Evolutionary conservation across 2,888 invertebrate genomes (phyloP).

Genomic region (Abrostola tripartita): DNA sequence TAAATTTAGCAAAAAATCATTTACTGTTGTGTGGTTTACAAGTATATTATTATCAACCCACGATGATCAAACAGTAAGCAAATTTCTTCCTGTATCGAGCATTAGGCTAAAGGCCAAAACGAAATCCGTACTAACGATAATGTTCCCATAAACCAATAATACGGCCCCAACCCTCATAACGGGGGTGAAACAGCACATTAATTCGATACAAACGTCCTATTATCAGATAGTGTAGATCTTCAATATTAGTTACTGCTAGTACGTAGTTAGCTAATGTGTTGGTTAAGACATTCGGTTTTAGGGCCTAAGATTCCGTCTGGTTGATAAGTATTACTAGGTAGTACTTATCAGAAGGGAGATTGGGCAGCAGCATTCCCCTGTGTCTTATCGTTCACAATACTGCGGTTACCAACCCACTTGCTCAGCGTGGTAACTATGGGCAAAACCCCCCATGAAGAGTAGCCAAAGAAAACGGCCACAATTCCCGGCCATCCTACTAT

Average conservation of each 20-base stretch:
- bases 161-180: constrained; percentile 39
- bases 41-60: background rate
- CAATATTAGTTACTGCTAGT: constrained; percentile 18
- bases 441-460: too few species aligned
- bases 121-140: constrained; percentile 46
- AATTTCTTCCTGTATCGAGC: constrained; percentile 20
- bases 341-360: too few species aligned
- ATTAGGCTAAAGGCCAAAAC: constrained; percentile 37
- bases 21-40: background rate
- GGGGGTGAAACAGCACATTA: constrained; percentile 35
- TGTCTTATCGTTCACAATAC: too few species aligned
- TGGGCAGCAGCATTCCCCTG: too few species aligned
- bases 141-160: constrained; percentile 46
- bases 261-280: constrained; percentile 8
- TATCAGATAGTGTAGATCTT: constrained; percentile 37
- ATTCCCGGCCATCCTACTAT: too few species aligned
- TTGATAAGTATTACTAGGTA: too few species aligned
- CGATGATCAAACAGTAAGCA: constrained; percentile 4
- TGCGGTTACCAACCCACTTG: too few species aligned
- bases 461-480: too few species aligned
- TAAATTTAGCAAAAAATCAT: too few species aligned
- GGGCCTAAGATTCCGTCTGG: constrained; percentile 5
- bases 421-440: too few species aligned
- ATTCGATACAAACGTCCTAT: constrained; percentile 36
- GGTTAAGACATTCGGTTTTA: constrained; percentile 4